Evolutionary conservation across 1,140 invertebrate genomes (phyloP), one percentile per base, ranked within the genome.

Genomic region (Rhynchophorus ferrugineus): DNA sequence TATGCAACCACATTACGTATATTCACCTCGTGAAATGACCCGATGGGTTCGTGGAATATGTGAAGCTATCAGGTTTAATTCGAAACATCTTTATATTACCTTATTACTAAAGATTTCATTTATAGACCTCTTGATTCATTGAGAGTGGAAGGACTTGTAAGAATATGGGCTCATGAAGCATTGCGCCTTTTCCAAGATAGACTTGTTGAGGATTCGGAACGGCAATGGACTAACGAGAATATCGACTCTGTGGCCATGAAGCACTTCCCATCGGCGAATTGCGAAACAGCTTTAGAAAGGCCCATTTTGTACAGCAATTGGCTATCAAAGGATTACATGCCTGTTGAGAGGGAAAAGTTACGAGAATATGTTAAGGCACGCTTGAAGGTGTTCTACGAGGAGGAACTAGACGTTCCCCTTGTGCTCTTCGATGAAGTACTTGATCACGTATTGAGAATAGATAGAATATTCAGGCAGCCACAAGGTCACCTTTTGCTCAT

Each of bases 1-100:
- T 70, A 98, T 99, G 92, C 97, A 99, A 71, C 97, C 97, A 1
- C 97, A 99, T 72, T 99, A 99, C 69, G 93, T 99, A 1, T 99
- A 99, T 74, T 98, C 94, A 54, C 97, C 97, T n/a, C 80, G 97
- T 71, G 97, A 99, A 75, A 93, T 99, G 89, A 99, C 97, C 0
- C 74, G 97, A 54, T 99, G 97, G 97, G 95, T 99, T 3, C 78
- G 97, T 39, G 97, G 97, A 52, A 99, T 99, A 54, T 98, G 94
- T 71, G 97, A 99, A 75, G 96, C 96, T 2, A 95, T 99, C 45
- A 74, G 78, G 78, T 80, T 14, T 38, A 14, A 38, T 38, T 6
- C 13, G 37, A 6, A 29, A 29, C 11, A 29, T 29, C 11, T 29
- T 29, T 29, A n/a, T n/a, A n/a, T n/a, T n/a, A n/a, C n/a, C 2